Conservation (phyloP, 2,888 invertebrate species). For the Nymphalis c-album region DNA sequence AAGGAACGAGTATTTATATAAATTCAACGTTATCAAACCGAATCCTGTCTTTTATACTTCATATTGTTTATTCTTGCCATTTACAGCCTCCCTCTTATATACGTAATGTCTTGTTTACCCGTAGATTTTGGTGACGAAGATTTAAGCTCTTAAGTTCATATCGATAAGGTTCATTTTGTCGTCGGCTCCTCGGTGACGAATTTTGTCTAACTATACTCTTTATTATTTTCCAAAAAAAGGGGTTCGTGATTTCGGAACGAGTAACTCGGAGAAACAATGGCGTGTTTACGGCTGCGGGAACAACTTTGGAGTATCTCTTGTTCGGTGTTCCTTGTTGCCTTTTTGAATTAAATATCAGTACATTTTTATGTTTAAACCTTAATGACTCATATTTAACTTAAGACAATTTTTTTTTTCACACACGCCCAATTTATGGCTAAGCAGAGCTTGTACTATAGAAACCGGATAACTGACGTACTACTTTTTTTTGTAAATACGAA, state of each 20-base stretch:
- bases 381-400: too few relatives aligned
- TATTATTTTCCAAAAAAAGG: conserved; percentile 13
- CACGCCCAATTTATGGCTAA: too few relatives aligned
- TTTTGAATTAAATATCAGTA: conserved; percentile 1
- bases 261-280: conserved; percentile 18
- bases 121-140: background rate
- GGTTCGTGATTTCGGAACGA: conserved; percentile 9
- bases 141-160: background rate
- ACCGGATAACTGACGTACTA: too few relatives aligned
- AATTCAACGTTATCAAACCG: conserved; percentile 8
- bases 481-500: too few relatives aligned
- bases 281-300: conserved; percentile 5
- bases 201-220: conserved; percentile 1
- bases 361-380: too few relatives aligned
- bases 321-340: background rate
- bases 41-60: conserved; percentile 12
- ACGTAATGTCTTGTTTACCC: conserved; percentile 15
- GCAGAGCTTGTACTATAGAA: too few relatives aligned
- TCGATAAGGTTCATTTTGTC: conserved; percentile 9
- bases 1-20: conserved; percentile 3
- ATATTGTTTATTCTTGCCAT: conserved; percentile 25
- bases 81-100: conserved; percentile 24
- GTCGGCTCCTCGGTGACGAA: background rate
- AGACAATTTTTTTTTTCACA: too few relatives aligned
- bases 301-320: conserved; percentile 15